A percentile compares a stretch with the other conserved stretches of the same genome.
These are phyloP conservation scores for Dysmachus trigonus DNA, from an alignment of 2,888 invertebrate genomes.

Conservation along the genomic window DNA sequence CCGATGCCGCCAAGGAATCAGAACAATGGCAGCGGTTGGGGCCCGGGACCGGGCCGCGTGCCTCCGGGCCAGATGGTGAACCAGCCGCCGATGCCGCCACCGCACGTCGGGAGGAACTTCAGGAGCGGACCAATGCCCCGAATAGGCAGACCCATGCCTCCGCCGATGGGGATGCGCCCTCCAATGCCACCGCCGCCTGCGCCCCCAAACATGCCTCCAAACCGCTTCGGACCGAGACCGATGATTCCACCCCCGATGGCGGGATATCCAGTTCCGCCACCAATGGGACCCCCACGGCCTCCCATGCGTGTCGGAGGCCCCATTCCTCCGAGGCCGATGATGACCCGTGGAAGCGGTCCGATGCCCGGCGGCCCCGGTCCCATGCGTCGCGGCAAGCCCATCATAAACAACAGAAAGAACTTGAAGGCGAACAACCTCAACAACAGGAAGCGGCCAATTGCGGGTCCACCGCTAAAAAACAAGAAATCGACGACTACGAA, in stretches of 20 bases:
- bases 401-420: constrained; percentile 38
- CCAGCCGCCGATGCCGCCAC: constrained; percentile 54
- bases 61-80: constrained; percentile 51
- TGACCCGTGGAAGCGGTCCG: constrained; percentile 17
- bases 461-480: background rate
- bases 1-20: background rate
- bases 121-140: constrained; percentile 52
- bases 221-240: constrained; percentile 46
- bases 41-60: constrained; percentile 45
- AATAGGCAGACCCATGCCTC: constrained; percentile 54
- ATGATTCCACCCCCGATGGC: constrained; percentile 49
- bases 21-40: constrained; percentile 39
- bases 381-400: constrained; percentile 46
- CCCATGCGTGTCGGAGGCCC: constrained; percentile 44
- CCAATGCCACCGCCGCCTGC: constrained; percentile 53
- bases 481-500: constrained; percentile 53
- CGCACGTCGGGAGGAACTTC: constrained; percentile 50
- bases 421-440: background rate
- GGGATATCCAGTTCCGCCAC: constrained; percentile 44
- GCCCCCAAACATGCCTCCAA: constrained; percentile 56
- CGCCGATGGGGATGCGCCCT: constrained; percentile 54
- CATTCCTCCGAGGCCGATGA: constrained; percentile 13
- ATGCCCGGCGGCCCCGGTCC: constrained; percentile 27
- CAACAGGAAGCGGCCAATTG: constrained; percentile 17
- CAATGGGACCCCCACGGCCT: constrained; percentile 38